Evolutionary conservation across 2,113 vertebrate genomes (phyloP).

Genomic region (Entosphenus tridentatus): DNA sequence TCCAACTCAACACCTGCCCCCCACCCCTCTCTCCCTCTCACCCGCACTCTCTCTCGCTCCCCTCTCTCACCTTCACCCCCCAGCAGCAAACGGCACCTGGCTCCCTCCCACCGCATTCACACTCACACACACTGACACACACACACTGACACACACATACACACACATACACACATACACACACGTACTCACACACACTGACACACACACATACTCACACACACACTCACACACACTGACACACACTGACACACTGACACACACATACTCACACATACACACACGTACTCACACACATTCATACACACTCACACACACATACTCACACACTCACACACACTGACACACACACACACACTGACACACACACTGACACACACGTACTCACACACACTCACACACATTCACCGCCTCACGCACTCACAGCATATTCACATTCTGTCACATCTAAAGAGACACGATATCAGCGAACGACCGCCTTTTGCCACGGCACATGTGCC

Average conservation of each 20-base stretch:
- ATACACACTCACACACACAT: background rate
- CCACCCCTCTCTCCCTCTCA: no score
- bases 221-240: no score
- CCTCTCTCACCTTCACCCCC: no score
- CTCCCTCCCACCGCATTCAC: background rate
- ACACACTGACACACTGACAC: background rate
- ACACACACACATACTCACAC: background rate
- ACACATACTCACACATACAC: background rate
- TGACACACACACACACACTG: background rate
- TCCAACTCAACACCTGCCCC: no score
- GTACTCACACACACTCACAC: background rate
- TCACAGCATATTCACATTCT: background rate
- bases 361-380: background rate
- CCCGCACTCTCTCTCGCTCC: no score
- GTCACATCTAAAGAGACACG: background rate
- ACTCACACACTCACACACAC: background rate
- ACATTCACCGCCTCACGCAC: background rate
- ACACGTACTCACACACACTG: background rate
- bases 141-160: background rate
- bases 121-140: background rate
- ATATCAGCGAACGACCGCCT: no score
- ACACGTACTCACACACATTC: background rate
- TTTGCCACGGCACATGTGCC: no score
- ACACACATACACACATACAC: background rate
- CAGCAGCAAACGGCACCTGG: no score